Evolutionary conservation across 2,797 vertebrate genomes (phyloP).

Genomic region (Protonibea diacanthus): DNA sequence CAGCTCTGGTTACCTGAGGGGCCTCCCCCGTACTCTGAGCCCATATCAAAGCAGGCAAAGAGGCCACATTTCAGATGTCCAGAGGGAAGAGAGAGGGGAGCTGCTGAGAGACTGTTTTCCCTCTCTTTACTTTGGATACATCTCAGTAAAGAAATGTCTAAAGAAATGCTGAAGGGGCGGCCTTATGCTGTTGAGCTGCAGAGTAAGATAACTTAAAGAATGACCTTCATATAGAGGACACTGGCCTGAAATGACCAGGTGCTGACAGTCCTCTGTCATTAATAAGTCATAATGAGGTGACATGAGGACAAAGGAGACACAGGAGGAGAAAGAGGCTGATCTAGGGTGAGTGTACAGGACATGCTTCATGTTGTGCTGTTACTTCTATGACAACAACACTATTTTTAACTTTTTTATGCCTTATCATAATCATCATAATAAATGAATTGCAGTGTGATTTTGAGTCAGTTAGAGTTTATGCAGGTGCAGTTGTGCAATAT

Average conservation of each 20-base stretch:
- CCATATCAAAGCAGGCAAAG: conserved; percentile 58
- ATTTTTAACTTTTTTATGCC: neutral
- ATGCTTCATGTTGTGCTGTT: neutral
- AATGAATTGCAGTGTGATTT: neutral
- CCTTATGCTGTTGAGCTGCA: neutral
- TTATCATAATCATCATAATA: neutral
- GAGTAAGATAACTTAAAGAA: conserved; percentile 16
- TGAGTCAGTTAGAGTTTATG: neutral
- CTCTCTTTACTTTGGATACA: conserved; percentile 61
- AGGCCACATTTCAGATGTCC: conserved; percentile 60
- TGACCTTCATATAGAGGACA: conserved; percentile 32
- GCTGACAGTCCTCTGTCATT: conserved; percentile 59
- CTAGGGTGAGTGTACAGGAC: neutral
- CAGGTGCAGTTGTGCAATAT: neutral
- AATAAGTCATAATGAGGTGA: conserved; percentile 39
- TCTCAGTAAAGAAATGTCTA: conserved; percentile 25
- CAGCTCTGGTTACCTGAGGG: conserved; percentile 72
- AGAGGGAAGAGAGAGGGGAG: conserved; percentile 38
- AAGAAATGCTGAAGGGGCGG: conserved; percentile 25
- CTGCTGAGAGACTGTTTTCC: conserved; percentile 57
- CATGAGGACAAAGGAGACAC: conserved; percentile 23
- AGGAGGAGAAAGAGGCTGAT: conserved; percentile 3
- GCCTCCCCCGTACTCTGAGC: conserved; percentile 55
- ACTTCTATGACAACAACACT: neutral
- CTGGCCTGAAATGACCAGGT: conserved; percentile 57